Base-by-base conservation (phyloP, 2,888 invertebrate genomes). In the Syrphus vitripennis region DNA sequence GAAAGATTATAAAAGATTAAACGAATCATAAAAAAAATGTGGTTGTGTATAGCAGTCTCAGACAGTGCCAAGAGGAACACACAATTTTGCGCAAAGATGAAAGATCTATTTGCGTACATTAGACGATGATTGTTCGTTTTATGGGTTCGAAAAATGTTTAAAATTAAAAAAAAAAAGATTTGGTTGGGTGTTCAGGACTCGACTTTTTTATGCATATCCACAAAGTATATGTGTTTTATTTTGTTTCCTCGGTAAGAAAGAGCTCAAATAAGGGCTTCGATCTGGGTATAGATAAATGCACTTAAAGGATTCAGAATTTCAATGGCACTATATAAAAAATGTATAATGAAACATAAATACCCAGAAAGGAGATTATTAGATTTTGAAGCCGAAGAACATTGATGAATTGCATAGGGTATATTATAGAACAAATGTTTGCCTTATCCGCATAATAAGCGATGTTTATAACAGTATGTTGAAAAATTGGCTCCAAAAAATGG, bases 1-100 rank as follows among this genome's bases (percentile, higher is more conserved):
- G 84, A 84, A 84, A 84, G 76, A 81, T 84, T 84, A 81, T 81
- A 84, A 84, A 76, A 84, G 72, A 81, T 81, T 81, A 77, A 81
- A 81, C 81, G 81, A 84, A 84, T 84, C 76, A 76, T 77, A 81
- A 67, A 59, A 65, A 53, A 84, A 84, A 77, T 77, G 61, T 63
- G 72, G 61, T 55, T 76, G 65, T 80, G 71, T 80, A 67, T 31
- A 61, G 14, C 81, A 84, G 83, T 65, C n/a, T n/a, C 80, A 70
- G 76, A 84, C 81, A 71, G 67, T 81, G 84, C 84, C 81, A 84
- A 81, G 53, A 81, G 45, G 76, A 76, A 61, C 63, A 76, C 63
- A 76, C 76, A 71, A 37, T 50, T 50, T 61, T 77, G 50, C 65
- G 45, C 50, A 53, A 53, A 76, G 70, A 67, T 50, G 67, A 74